Percentiles rank a stretch among this genome's conserved stretches.
Evolutionary conservation across 2,888 invertebrate genomes (phyloP).

Genomic region (Pemphredon lugubris): DNA sequence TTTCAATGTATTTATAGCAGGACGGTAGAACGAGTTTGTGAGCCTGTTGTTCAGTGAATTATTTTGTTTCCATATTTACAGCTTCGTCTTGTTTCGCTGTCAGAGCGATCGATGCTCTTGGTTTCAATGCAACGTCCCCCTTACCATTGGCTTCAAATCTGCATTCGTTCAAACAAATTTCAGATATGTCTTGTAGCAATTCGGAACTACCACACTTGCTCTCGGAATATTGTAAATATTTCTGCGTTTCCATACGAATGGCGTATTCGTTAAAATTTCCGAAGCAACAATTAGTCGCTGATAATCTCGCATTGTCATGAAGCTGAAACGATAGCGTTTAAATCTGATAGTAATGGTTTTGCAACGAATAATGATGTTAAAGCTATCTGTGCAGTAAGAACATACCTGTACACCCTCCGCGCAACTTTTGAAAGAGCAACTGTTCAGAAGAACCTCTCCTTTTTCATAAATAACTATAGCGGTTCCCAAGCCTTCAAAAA

Average conservation of each 20-base stretch:
- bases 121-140: slow-evolving; percentile 72
- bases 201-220: slow-evolving; percentile 68
- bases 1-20: slow-evolving; percentile 19
- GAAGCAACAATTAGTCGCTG: slow-evolving; percentile 77
- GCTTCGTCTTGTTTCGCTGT: slow-evolving; percentile 53
- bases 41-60: slow-evolving; percentile 16
- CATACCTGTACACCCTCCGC: slow-evolving; percentile 76
- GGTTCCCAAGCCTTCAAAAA: slow-evolving; percentile 82
- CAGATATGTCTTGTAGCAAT: slow-evolving; percentile 65
- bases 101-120: slow-evolving; percentile 50
- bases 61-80: slow-evolving; percentile 58
- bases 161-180: slow-evolving; percentile 71
- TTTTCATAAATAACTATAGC: slow-evolving; percentile 80
- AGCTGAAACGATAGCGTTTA: slow-evolving; percentile 75
- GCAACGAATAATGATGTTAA: not conserved
- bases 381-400: slow-evolving; percentile 44
- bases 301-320: slow-evolving; percentile 79
- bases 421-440: slow-evolving; percentile 79
- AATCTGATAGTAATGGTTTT: not conserved
- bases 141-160: slow-evolving; percentile 72
- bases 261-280: slow-evolving; percentile 82
- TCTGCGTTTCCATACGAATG: slow-evolving; percentile 82
- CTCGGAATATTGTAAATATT: slow-evolving; percentile 65
- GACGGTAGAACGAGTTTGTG: no score
- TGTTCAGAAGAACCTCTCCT: slow-evolving; percentile 71